These are phyloP conservation scores for Tragelaphus imberbis DNA, from an alignment of 2,113 vertebrate genomes.

Conservation along the genomic window DNA sequence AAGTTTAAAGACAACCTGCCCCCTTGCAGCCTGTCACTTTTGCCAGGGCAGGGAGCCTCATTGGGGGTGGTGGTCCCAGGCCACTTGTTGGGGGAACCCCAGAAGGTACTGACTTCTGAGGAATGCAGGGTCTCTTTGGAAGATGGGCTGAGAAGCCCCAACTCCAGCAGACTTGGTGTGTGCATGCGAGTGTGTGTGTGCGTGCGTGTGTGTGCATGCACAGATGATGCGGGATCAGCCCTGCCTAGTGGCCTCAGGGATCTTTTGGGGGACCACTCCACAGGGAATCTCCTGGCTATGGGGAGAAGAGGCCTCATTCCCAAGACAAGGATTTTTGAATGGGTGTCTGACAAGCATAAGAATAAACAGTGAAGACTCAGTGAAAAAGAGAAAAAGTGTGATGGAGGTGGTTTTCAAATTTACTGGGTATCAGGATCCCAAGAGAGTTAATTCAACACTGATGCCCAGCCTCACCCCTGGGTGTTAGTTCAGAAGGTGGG, in stretches of 20 bases:
- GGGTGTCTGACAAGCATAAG: neutral
- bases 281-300: neutral
- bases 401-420: neutral
- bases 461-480: neutral
- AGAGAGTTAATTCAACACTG: neutral
- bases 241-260: neutral
- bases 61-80: neutral
- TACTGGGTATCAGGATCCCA: neutral
- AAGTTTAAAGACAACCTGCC: neutral
- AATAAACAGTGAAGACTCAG: too few species aligned
- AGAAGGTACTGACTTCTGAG: neutral
- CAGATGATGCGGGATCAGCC: accelerated
- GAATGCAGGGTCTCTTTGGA: neutral
- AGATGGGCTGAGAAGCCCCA: neutral
- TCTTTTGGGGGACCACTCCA: neutral
- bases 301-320: neutral
- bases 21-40: neutral
- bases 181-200: neutral
- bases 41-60: neutral
- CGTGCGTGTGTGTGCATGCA: accelerated
- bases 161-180: neutral
- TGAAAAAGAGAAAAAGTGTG: neutral
- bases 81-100: neutral
- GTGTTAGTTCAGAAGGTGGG: neutral
- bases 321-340: neutral